Conservation (phyloP, 2,888 invertebrate species). For the Mythimna pallens region DNA sequence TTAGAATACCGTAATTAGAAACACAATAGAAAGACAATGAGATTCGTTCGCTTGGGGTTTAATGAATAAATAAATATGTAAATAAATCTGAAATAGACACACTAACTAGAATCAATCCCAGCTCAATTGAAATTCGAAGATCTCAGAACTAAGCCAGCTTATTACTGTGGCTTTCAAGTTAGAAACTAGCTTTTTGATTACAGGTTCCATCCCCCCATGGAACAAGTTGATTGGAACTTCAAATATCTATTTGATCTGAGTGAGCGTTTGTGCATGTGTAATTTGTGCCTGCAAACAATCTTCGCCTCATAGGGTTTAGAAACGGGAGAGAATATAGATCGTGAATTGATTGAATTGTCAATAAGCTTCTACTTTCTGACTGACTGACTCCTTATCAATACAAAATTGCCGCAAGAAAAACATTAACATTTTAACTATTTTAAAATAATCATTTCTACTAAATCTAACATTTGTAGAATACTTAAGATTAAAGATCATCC, state of each 20-base stretch:
- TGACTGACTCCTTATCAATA: no score
- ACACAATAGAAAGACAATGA: no score
- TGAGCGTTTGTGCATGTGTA: constrained; percentile 29
- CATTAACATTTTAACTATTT: no score
- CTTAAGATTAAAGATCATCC: background rate
- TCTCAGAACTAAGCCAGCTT: constrained; percentile 26
- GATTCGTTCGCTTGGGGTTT: no score
- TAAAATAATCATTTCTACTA: background rate
- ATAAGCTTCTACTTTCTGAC: no score
- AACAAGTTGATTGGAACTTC: constrained; percentile 27
- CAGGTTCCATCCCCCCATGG: background rate
- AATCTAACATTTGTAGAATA: background rate
- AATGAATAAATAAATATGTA: background rate
- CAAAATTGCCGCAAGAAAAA: no score
- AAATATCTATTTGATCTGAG: constrained; percentile 23
- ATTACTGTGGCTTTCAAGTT: constrained; percentile 31
- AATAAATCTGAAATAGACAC: background rate
- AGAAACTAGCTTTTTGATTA: constrained; percentile 30
- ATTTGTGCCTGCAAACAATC: constrained; percentile 2
- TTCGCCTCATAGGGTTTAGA: background rate
- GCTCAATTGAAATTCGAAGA: constrained; percentile 22
- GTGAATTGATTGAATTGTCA: background rate
- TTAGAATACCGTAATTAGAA: no score
- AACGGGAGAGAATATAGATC: background rate
- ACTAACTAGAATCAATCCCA: constrained; percentile 3